These are phyloP conservation scores for Philereme transversata DNA, from an alignment of 2,888 invertebrate species.

Conservation along the genomic window DNA sequence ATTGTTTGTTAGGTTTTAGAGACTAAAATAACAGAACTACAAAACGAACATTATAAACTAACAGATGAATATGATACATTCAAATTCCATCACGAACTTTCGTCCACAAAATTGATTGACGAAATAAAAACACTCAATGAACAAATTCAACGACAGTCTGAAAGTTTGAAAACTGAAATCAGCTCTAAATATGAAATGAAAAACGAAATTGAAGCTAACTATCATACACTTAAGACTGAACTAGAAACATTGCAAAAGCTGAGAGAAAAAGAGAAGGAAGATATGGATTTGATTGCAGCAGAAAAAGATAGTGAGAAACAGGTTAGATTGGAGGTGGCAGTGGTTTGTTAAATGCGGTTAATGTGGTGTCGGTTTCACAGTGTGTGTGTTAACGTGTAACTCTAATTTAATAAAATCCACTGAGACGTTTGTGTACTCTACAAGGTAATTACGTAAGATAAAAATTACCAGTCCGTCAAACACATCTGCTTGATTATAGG, in stretches of 20 bases:
- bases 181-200: slow-evolving; percentile 52
- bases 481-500: no score
- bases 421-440: no score
- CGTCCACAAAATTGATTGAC: slow-evolving; percentile 46
- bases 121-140: slow-evolving; percentile 54
- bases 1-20: slow-evolving; percentile 65
- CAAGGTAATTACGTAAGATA: no score
- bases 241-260: slow-evolving; percentile 51
- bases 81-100: slow-evolving; percentile 47
- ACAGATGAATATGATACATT: slow-evolving; percentile 43
- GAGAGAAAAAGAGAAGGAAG: slow-evolving; percentile 59
- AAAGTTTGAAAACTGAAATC: slow-evolving; percentile 43
- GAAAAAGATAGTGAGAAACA: slow-evolving; percentile 63
- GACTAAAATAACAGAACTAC: slow-evolving; percentile 50
- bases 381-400: background rate
- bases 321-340: slow-evolving; percentile 59
- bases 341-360: slow-evolving; percentile 32
- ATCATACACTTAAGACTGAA: slow-evolving; percentile 51
- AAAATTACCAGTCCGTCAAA: no score
- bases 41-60: slow-evolving; percentile 43
- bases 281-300: slow-evolving; percentile 46
- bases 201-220: slow-evolving; percentile 43
- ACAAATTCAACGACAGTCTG: slow-evolving; percentile 48
- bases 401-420: no score
- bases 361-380: slow-evolving; percentile 33